A percentile compares a stretch with the other conserved stretches of the same genome.
Conservation (phyloP, 2,888 invertebrate species). For the Leptopilina syphax region DNA sequence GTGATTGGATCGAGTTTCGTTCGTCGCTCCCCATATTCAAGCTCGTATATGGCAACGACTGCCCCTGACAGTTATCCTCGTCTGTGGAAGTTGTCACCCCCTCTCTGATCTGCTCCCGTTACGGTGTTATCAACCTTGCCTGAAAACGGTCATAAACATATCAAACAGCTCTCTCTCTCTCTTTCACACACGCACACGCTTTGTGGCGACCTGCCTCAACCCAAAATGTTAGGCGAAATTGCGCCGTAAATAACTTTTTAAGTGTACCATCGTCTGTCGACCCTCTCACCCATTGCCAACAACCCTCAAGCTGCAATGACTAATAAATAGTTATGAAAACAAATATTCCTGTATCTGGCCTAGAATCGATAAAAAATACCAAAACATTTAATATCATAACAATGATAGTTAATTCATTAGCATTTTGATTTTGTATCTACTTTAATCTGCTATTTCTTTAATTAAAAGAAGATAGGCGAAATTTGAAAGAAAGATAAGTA, state of each 20-base stretch:
- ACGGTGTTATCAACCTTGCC: conserved; percentile 62
- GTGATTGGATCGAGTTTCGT: conserved; percentile 55
- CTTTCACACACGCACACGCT: conserved; percentile 45
- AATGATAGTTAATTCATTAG: background rate
- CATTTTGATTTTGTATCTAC: background rate
- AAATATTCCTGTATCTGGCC: background rate
- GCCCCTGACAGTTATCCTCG: conserved; percentile 39
- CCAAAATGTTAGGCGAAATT: conserved; percentile 71
- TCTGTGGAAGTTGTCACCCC: conserved; percentile 50
- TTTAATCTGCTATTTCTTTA: conserved; percentile 27
- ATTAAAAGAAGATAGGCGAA: conserved; percentile 50
- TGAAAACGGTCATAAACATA: conserved; percentile 72
- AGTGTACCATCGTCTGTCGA: conserved; percentile 66
- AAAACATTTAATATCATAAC: background rate
- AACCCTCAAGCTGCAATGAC: conserved; percentile 31
- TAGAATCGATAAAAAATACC: no score
- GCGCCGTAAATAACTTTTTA: conserved; percentile 75
- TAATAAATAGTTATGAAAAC: conserved; percentile 8
- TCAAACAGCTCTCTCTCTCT: conserved; percentile 56
- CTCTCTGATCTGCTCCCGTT: conserved; percentile 48
- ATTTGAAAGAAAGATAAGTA: conserved; percentile 30
- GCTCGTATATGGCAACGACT: conserved; percentile 26
- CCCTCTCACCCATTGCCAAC: conserved; percentile 57
- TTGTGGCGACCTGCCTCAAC: conserved; percentile 72
- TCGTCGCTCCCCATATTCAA: conserved; percentile 47